Evolutionary conservation across 2,113 vertebrate species (phyloP), one percentile per base, ranked within the genome.

Genomic region (Pelecanoides urinatrix): DNA sequence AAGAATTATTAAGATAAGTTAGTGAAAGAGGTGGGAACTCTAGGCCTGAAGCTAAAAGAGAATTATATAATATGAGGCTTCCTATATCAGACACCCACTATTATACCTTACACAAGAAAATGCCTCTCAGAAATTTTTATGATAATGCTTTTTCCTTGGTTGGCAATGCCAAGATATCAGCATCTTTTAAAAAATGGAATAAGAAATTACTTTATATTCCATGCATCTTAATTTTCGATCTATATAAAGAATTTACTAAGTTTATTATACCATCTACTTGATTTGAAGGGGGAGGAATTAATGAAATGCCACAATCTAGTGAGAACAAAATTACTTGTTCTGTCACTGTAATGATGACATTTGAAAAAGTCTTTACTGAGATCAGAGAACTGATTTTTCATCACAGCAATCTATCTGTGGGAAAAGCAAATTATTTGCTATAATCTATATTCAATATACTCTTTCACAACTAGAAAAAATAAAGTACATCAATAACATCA

Each of bases 261-360:
- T 83, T 92, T 84, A 52, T 94, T 94, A 83, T 80, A 86, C 11
- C 72, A 67, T 52, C 59, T 80, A 86, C 62, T 77, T 84, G 59
- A 86, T 74, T 93, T 92, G 65, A 86, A 92, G 72, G 32, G n/a
- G 67, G 59, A 86, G 63, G 50, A 96, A 90, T 84, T 95, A 96
- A 92, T 88, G 55, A 76, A 93, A 84, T 3, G 5, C 49, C 52
- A 88, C 79, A 90, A 82, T 90, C 30, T 61, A 83, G 40, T 71
- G 74, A 79, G 25, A 20, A 90, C 49, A 94, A 73, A 73, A 84
- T 44, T 96, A 56, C 67, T 96, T 72, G 22, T 42, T 58, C 56
- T 92, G 52, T 86, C 82, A 44, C 42, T 73, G 34, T 47, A 92
- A 68, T 61, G 53, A 61, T 75, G 68, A 88, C 26, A 52, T 72